Evolutionary conservation across 2,113 vertebrate species (phyloP), one percentile per base, ranked within the genome.

Genomic region (Mormoops blainvillei): DNA sequence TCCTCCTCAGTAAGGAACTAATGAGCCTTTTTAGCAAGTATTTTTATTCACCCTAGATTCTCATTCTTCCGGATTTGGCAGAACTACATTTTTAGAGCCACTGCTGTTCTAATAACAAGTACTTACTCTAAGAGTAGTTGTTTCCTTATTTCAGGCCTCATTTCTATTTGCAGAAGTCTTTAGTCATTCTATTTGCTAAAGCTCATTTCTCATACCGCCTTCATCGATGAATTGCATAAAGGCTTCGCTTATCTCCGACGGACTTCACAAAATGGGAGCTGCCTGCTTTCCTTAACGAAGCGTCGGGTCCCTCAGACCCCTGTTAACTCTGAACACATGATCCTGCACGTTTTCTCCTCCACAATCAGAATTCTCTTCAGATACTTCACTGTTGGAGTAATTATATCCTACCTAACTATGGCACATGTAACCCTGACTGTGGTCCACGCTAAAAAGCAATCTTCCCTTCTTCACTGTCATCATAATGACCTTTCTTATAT

Each of bases 151-250:
- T 83, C 73, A 87, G 54, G 41, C 67, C 36, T 56, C 22, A 77
- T 24, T 68, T 91, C 73, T 89, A 89, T 89, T 88, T 89, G 43
- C 26, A 68, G 15, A 73, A 93, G 52, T 78, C 82, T 85, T 89
- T 70, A 45, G 85, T 81, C 24, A 56, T 43, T 81, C 45, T 56
- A 78, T 91, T 91, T 93, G 26, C 56, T 82, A 71, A 95, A 89
- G 10, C 22, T 91, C 45, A 76, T 65, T 76, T 84, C 87, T 52
- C 22, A 63, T 73, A 71, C 28, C 93, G 45, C 85, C 24, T 33
- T 54, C 77, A 63, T 50, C 41, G 87, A 73, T 45, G 58, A 45
- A 24, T 38, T 93, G n/a, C 52, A 86, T 43, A 67, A 81, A 88
- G 24, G 41, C 31, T 41, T 80, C 58, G 3, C 33, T 91, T 73